Conservation (phyloP, 2,113 vertebrate species). For the Malurus elegans region DNA sequence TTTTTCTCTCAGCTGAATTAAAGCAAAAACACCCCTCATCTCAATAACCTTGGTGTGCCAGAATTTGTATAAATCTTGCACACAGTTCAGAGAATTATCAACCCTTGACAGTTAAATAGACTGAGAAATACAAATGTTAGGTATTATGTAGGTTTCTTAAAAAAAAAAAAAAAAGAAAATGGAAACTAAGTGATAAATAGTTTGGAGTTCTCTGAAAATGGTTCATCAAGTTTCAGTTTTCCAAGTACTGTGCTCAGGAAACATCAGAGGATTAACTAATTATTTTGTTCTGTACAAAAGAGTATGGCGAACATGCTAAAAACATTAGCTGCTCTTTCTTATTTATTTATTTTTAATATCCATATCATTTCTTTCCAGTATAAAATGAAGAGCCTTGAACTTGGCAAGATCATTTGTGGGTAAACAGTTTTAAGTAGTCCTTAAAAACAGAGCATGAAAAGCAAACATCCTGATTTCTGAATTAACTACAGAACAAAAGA, state of each 20-base stretch:
- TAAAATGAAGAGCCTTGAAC: not conserved
- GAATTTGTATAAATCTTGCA: not conserved
- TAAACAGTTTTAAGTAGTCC: conserved; percentile 37
- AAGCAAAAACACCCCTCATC: not conserved
- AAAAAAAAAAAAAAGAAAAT: not conserved
- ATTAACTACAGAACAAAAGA: conserved; percentile 21
- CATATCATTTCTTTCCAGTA: not conserved
- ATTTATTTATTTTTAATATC: not conserved
- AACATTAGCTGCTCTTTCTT: not conserved
- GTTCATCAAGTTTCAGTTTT: conserved; percentile 19
- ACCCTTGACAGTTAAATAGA: not conserved
- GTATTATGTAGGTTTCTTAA: not conserved
- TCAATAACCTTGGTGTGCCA: not conserved
- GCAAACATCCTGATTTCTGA: not conserved
- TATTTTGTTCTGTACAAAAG: conserved; percentile 41
- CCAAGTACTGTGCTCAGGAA: conserved; percentile 26
- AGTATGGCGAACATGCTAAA: not conserved
- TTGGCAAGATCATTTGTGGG: not conserved
- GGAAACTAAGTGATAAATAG: conserved; percentile 15
- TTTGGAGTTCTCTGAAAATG: conserved; percentile 33
- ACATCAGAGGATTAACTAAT: conserved; percentile 27
- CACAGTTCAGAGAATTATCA: not conserved
- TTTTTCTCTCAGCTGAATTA: not conserved
- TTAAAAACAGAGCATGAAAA: conserved; percentile 22
- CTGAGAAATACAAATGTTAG: conserved; percentile 15